Base-by-base conservation (phyloP, 2,113 vertebrate genomes). In the Podarcis cretensis region DNA sequence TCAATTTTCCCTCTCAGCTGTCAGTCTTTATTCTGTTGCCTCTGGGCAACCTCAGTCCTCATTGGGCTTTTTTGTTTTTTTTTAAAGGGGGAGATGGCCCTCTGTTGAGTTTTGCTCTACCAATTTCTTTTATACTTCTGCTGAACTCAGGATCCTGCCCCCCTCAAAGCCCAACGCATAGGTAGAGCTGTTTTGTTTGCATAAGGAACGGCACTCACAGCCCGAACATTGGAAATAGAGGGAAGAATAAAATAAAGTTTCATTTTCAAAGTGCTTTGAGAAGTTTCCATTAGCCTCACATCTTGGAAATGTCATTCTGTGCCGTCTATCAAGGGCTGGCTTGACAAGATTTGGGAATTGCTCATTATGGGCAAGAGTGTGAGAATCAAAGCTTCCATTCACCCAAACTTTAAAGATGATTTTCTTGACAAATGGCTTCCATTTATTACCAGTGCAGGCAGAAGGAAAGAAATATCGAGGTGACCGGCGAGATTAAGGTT, bases 331-430 rank as follows among this genome's bases (percentile, higher is more conserved):
- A 82, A 82, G 63, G 59, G 43, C 23, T 37, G 35, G 32, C 23
- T 66, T 82, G 80, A 82, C 80, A 82, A 66, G 80, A 82, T 82
- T 82, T 82, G 80, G 57, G 57, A 27, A 65, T 63, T 25, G 21
- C 59, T 82, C 59, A 40, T 82, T 82, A 82, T 82, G 59, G 35
- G 25, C 23, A 40, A 82, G 12, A 40, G 81, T 35, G 40, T 23
- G 40, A 59, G 66, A 82, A 66, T 68, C 81, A 82, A 82, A 82
- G 63, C 65, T 35, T 82, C 35, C 66, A 27, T 25, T 82, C 23
- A 3, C 71, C 71, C 71, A 73, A 37, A 40, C 35, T 66, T 82
- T 82, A 68, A 82, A 82, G 59, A 82, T 66, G 35, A 37, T 82
- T 68, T 37, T 40, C 81, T 82, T 68, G 65, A 16, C 81, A 82